Evolutionary conservation across 2,888 invertebrate species (phyloP), one percentile per base, ranked within the genome.

Genomic region (Drosophila borealis): DNA sequence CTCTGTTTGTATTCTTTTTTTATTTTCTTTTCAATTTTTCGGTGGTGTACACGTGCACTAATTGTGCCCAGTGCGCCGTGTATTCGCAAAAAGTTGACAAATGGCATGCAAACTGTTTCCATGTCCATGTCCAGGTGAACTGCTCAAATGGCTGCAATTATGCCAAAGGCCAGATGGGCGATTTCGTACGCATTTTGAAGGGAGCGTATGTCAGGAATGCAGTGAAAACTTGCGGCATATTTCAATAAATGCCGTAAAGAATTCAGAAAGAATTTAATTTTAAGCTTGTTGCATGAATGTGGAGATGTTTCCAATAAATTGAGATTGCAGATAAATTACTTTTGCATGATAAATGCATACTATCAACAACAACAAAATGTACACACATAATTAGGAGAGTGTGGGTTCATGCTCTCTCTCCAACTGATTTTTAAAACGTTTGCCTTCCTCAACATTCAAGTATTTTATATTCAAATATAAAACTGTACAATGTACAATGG

Each of bases 61-160:
- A 80, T 78, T 80, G 80, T 78, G 69, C 66, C 63, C 80, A 63
- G 67, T 78, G 70, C 57, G 71, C 56, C 74, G 67, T 73, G 62
- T 64, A 61, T 65, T 63, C 56, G 45, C 53, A 78, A 70, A 72
- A 78, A 78, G 68, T 72, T 76, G 72, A 72, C 76, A 78, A 70
- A 78, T 70, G 70, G 67, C 67, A 77, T 70, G 66, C 75, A 60
- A 70, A 75, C 63, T 54, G 70, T 66, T 74, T 54, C 60, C 57
- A 37, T 65, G 54, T 57, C 34, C 53, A 46, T 57, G 62, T 64
- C 44, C 75, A 76, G 77, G 65, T 64, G 70, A 77, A 68, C 64
- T 70, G 57, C 55, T 76, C 73, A 73, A 76, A 79, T 79, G 70
- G 55, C 65, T 73, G 70, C 71, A 71, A 71, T 76, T 77, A 69